These are phyloP conservation scores for Argynnis bischoffii DNA, from an alignment of 2,888 invertebrate species.

Conservation along the genomic window DNA sequence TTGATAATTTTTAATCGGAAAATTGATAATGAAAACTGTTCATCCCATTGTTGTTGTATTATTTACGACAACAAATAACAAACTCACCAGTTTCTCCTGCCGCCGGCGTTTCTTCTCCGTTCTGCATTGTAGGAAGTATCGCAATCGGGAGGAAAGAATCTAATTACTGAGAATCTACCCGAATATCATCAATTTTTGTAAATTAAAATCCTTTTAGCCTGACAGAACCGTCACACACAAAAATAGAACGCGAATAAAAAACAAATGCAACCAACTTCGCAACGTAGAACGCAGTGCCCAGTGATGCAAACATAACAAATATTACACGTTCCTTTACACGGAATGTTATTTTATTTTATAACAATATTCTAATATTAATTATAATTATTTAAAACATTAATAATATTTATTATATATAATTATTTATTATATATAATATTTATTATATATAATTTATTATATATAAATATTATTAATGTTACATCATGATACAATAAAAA, in stretches of 20 bases:
- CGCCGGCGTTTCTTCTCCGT: slow-evolving; percentile 73
- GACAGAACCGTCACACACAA: slow-evolving; percentile 81
- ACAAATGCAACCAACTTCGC: slow-evolving; percentile 71
- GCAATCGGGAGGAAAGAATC: slow-evolving; percentile 65
- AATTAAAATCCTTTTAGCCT: slow-evolving; percentile 66
- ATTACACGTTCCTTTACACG: slow-evolving; percentile 14
- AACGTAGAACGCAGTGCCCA: slow-evolving; percentile 44
- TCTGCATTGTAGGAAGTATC: slow-evolving; percentile 72
- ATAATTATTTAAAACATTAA: too few species aligned
- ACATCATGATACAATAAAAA: too few species aligned
- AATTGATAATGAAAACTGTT: slow-evolving; percentile 60
- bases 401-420: too few species aligned
- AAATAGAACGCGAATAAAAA: slow-evolving; percentile 82
- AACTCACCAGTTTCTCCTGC: slow-evolving; percentile 71
- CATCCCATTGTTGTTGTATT: slow-evolving; percentile 62
- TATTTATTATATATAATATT: too few species aligned
- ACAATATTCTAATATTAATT: background rate
- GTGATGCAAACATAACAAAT: slow-evolving; percentile 44
- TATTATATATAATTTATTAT: too few species aligned
- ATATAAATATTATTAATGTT: too few species aligned
- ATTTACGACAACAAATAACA: slow-evolving; percentile 62
- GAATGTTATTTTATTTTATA: background rate
- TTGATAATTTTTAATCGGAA: slow-evolving; percentile 45
- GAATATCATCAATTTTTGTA: slow-evolving; percentile 69
- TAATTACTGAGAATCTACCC: slow-evolving; percentile 59